phyloP scores from a whole-genome alignment of 2,888 invertebrate species.

The Drosophila mimica region DNA sequence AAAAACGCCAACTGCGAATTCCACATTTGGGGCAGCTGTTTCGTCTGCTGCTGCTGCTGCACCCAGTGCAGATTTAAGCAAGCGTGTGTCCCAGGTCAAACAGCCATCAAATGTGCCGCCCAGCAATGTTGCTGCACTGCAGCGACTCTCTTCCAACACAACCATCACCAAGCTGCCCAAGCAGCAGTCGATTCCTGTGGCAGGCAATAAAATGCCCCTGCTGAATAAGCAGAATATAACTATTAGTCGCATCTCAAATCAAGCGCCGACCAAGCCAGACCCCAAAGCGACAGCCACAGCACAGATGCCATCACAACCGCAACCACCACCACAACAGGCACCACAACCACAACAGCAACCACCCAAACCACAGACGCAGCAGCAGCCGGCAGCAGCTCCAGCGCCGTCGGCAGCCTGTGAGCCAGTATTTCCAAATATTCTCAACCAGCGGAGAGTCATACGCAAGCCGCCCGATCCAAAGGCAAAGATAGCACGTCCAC shows the following conservation, averaged over 20 bases:
- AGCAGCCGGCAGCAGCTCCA: constrained; percentile 39
- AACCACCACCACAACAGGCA: constrained; percentile 22
- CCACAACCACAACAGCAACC: constrained; percentile 30
- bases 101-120: constrained; percentile 20
- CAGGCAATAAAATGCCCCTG: constrained; percentile 67
- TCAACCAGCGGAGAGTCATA: constrained; percentile 51
- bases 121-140: constrained; percentile 64
- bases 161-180: constrained; percentile 69
- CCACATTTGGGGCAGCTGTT: constrained; percentile 1
- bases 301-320: constrained; percentile 52
- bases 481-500: constrained; percentile 39
- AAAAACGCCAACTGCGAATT: constrained; percentile 31
- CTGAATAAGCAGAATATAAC: constrained; percentile 83
- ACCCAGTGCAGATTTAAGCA: constrained; percentile 20
- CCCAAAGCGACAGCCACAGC: constrained; percentile 65
- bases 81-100: constrained; percentile 37
- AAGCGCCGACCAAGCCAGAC: constrained; percentile 47
- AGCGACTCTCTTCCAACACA: constrained; percentile 77
- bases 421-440: constrained; percentile 14
- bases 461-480: constrained; percentile 54
- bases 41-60: neutral
- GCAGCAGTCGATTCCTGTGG: constrained; percentile 26
- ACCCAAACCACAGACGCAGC: constrained; percentile 46
- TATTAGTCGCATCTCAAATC: constrained; percentile 78
- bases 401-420: constrained; percentile 12